phyloP scores from a whole-genome alignment of 2,888 invertebrate genomes.

The Lithosia quadra region DNA sequence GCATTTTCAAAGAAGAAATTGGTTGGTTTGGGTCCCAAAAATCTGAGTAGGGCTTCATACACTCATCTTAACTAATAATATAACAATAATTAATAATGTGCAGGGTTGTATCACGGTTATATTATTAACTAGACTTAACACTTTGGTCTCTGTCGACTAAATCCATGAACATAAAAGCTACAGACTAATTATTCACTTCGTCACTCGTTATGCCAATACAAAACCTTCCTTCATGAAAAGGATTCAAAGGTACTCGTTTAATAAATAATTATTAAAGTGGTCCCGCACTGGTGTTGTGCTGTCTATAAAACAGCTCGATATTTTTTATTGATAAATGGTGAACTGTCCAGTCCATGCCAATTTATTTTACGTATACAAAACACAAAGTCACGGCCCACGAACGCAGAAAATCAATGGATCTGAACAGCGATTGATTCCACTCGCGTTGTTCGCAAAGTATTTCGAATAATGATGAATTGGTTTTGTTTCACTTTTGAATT shows the following conservation, averaged over 20 bases:
- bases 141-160: no score
- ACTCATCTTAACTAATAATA: no score
- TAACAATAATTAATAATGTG: no score
- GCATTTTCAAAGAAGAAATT: no score
- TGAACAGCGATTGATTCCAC: constrained; percentile 40
- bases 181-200: no score
- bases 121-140: no score
- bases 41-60: no score
- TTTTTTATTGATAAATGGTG: constrained; percentile 49
- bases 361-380: constrained; percentile 44
- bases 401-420: constrained; percentile 41
- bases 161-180: no score
- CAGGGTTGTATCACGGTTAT: no score
- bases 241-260: not conserved
- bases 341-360: constrained; percentile 37
- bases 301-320: constrained; percentile 18
- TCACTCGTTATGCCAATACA: no score
- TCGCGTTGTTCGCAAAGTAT: constrained; percentile 27
- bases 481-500: constrained; percentile 19
- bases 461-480: constrained; percentile 20
- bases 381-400: constrained; percentile 40
- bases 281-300: constrained; percentile 20
- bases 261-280: constrained; percentile 13
- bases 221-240: not conserved
- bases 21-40: no score